Evolutionary conservation across 2,888 invertebrate species (phyloP).

Genomic region (Leptinotarsa rubiginosa): DNA sequence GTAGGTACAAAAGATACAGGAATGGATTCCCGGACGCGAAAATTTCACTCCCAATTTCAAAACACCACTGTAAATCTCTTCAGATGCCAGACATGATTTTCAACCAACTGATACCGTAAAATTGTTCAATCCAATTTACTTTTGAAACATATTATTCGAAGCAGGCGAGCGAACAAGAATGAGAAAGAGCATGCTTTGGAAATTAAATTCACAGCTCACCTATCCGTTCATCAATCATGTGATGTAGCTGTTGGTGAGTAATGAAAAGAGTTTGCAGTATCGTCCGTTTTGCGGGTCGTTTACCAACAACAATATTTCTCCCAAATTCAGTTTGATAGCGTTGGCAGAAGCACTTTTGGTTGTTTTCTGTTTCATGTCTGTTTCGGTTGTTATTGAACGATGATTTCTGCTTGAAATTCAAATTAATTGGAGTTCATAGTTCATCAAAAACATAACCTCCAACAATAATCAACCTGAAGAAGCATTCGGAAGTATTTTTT

Average conservation of each 20-base stretch:
- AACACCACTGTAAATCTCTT: slow-evolving; percentile 54
- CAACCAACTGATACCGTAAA: slow-evolving; percentile 55
- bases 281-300: slow-evolving; percentile 59
- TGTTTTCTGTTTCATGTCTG: not conserved
- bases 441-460: too few species aligned
- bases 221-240: slow-evolving; percentile 59
- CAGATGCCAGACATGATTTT: slow-evolving; percentile 37
- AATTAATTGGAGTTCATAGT: too few species aligned
- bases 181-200: slow-evolving; percentile 45
- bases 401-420: not conserved
- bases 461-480: too few species aligned
- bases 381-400: not conserved
- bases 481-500: too few species aligned
- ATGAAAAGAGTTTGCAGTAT: slow-evolving; percentile 60
- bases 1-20: too few species aligned
- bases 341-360: slow-evolving; percentile 15
- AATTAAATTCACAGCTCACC: slow-evolving; percentile 60
- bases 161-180: slow-evolving; percentile 43
- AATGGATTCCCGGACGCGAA: too few species aligned
- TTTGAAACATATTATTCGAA: slow-evolving; percentile 9
- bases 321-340: slow-evolving; percentile 50
- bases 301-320: slow-evolving; percentile 56
- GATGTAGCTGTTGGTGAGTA: slow-evolving; percentile 54
- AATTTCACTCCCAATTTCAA: too few species aligned
- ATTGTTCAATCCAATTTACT: slow-evolving; percentile 52